Evolutionary conservation across 2,888 invertebrate genomes (phyloP), one percentile per base, ranked within the genome.

Genomic region (Chymomyza procnemis): DNA sequence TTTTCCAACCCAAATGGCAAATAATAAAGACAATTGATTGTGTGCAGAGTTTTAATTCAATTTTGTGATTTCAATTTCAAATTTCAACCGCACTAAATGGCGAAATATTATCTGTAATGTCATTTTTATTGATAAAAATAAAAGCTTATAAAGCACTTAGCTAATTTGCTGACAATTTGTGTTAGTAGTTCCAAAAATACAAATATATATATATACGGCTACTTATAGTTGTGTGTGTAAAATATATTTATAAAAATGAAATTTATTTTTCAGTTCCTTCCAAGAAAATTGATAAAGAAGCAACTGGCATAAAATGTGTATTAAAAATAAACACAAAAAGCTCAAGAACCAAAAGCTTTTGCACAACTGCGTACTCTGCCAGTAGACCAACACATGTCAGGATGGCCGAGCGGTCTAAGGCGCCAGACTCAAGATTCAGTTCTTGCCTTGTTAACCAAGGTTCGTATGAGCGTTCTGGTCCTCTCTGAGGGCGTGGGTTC

Each of bases 371-470:
- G 12, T 3, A 12, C 55, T 80, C 26, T 56, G 80, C 41, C 76
- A 47, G 0, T 0, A 0, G 0, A 0, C 0, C 1, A 3, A 0
- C 67, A 80, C 70, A 61, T 76, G 89, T 89, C 89, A 89, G 89
- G 89, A 89, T 89, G 89, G 89, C 89, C 89, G 89, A 89, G 89
- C 89, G 88, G 89, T 88, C 88, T 88, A 88, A 89, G 89, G 89
- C 89, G 89, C 89, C 88, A 89, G 89, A 89, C 87, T 88, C 88
- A 89, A 88, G 84, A 79, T 19, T n/a, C 0, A 54, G 47, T 80
- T 85, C 85, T 84, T 85, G 69, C 84, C 82, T 75, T 77, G 71
- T 0, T 2, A 68, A 58, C 71, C 66, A 76, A 57, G 87, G 83
- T 77, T 67, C 47, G 65, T 65, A 34, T 70, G 89, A 88, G 87